Evolutionary conservation across 2,113 vertebrate species (phyloP), one percentile per base, ranked within the genome.

Genomic region (Eclectus roratus): DNA sequence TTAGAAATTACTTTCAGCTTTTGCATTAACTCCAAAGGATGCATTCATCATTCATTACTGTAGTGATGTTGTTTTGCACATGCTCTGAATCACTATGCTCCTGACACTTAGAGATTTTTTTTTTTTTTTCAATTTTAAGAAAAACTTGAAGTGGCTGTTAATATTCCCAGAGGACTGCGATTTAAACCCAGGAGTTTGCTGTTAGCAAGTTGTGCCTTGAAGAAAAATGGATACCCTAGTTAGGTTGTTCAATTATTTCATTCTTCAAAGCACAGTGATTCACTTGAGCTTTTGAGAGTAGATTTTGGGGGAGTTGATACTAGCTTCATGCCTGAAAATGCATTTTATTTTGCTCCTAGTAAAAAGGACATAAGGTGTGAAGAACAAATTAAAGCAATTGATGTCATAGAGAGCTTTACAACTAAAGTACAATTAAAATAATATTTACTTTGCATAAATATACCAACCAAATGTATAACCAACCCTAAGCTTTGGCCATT

Each of bases 1-100:
- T 90, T 81, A 90, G 37, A 94, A 94, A 76, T 66, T 29, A 13
- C n/a, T 85, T 92, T 94, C 35, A 89, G 8, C 28, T 83, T 96
- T 79, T 91, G 2, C 49, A 70, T 44, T 90, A 65, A 69, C 44
- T 92, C 74, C 49, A 92, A 92, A 69, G 1, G 35, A 20, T 52
- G 5, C 17, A 86, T 85, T 94, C 52, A 91, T 27, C 31, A 70
- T 84, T 72, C 49, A 63, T 92, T 85, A 72, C 63, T 84, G 74
- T 69, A 80, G 69, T 50, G 39, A 53, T 55, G 85, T 88, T n/a
- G 78, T 89, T 93, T 95, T 83, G 35, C 85, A 50, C 1, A 13
- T 89, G 29, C 87, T 80, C 43, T 74, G 52, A 86, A 84, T 77
- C 63, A 76, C 16, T 50, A 58, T 5, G 17, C 3, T 84, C 5